Base-by-base conservation (phyloP, 2,888 invertebrate species). In the Panorpa germanica region DNA sequence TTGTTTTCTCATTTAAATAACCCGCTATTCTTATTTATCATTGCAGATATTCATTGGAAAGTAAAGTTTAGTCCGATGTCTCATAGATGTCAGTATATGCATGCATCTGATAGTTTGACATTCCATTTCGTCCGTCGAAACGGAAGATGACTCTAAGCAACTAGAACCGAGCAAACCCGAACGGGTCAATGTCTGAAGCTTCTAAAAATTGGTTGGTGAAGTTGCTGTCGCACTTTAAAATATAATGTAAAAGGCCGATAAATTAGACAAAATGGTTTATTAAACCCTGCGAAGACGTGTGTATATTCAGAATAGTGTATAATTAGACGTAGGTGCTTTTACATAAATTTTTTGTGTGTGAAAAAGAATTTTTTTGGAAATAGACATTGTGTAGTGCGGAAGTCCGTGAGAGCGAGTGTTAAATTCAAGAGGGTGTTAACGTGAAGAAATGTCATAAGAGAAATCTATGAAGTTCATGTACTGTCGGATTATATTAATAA, bases 371-470 rank as follows among this genome's bases (percentile, higher is more conserved):
- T n/a, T n/a, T n/a, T n/a, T n/a, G n/a, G n/a, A n/a, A n/a, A n/a
- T 33, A 34, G 28, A 28, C 27, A 55, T 49, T 50, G 48, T 49
- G 47, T 53, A 59, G 60, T 61, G 60, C 48, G 48, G 49, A 47
- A 59, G 58, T 59, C n/a, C n/a, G n/a, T 59, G 47, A 58, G 60
- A 60, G 60, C 57, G 55, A 59, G 61, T 62, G 62, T 58, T n/a
- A n/a, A n/a, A n/a, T n/a, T n/a, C n/a, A n/a, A n/a, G 63, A 66
- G 65, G 67, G 66, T 67, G 66, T 65, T 64, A 63, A 62, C 66
- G 61, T 66, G 68, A 66, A 69, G n/a, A n/a, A n/a, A n/a, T n/a
- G n/a, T n/a, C n/a, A 70, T 70, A 69, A 70, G 69, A 69, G 67
- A 66, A 63, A 62, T 64, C 64, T 65, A 63, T 63, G 64, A 65